A percentile compares a stretch with the other conserved stretches of the same genome.
phyloP scores from a whole-genome alignment of 2,113 vertebrate genomes.

The Prionailurus viverrinus region DNA sequence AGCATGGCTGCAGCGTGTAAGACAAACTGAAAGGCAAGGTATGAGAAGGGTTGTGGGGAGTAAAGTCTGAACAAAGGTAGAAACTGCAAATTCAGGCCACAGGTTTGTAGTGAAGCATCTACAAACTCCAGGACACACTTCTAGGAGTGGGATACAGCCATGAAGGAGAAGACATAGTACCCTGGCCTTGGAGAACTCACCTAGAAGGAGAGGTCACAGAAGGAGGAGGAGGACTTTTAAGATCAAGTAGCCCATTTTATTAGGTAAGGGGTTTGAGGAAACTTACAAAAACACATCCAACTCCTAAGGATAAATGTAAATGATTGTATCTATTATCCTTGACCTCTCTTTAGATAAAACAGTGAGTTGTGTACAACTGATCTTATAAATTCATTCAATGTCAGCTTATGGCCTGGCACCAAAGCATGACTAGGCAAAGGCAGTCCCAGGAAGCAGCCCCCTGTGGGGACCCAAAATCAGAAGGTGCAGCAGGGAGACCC shows the following conservation, averaged over 20 bases:
- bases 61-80: not conserved
- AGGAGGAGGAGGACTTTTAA: not conserved
- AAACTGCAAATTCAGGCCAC: not conserved
- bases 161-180: not conserved
- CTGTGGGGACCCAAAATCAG: not conserved
- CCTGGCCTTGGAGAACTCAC: not conserved
- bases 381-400: not conserved
- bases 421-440: not conserved
- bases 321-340: slow-evolving; percentile 17
- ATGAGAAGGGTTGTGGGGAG: not conserved
- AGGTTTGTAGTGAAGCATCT: not conserved
- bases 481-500: not conserved
- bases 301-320: not conserved
- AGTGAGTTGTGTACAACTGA: not conserved
- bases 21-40: not conserved
- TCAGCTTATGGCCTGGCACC: not conserved
- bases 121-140: not conserved
- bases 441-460: not conserved
- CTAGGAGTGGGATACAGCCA: not conserved
- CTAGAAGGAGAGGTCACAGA: not conserved
- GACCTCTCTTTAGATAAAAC: not conserved
- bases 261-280: not conserved
- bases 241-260: not conserved
- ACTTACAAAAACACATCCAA: not conserved
- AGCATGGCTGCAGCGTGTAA: not conserved